Evolutionary conservation across 2,113 vertebrate species (phyloP), one percentile per base, ranked within the genome.

Genomic region (Hypocryptadius cinnamomeus): DNA sequence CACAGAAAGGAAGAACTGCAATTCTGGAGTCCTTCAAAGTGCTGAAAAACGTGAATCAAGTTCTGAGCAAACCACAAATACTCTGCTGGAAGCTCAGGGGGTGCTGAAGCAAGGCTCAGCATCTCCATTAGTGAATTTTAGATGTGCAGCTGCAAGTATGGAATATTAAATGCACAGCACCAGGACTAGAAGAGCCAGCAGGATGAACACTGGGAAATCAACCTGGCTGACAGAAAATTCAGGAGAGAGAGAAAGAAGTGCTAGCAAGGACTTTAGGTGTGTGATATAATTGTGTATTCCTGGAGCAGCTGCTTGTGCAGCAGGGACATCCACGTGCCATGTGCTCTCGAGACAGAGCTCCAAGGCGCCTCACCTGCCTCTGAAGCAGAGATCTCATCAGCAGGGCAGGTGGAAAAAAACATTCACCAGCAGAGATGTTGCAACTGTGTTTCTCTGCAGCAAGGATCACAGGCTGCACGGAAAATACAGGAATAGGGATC

Each of bases 71-170:
- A 20, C 19, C 39, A 15, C 15, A 66, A 39, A 40, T 14, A 15
- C 10, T 54, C 56, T 68, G 35, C 45, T 45, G n/a, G 48, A 60
- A 37, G 70, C 30, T 74, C 50, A 47, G 35, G 30, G 47, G 4
- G 47, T 22, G 50, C 60, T 85, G 76, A 47, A 79, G 22, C 6
- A 44, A 37, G 9, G 40, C n/a, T 95, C 56, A 28, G 10, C 14
- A 8, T 33, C 0, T 0, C 30, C 27, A 6, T 15, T 10, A 23
- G 20, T 8, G 17, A 53, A 22, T 35, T 74, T 57, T 9, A 22
- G 17, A 28, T 12, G 13, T 22, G 18, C 39, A 54, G 27, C 44
- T 84, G 42, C 44, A 73, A 76, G 22, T 1, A 0, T 18, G 25
- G 42, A 61, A 12, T 11, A 17, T 33, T 18, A 59, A 45, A 82